phyloP scores from a whole-genome alignment of 2,113 vertebrate genomes.

The Lepidothrix coronata region DNA sequence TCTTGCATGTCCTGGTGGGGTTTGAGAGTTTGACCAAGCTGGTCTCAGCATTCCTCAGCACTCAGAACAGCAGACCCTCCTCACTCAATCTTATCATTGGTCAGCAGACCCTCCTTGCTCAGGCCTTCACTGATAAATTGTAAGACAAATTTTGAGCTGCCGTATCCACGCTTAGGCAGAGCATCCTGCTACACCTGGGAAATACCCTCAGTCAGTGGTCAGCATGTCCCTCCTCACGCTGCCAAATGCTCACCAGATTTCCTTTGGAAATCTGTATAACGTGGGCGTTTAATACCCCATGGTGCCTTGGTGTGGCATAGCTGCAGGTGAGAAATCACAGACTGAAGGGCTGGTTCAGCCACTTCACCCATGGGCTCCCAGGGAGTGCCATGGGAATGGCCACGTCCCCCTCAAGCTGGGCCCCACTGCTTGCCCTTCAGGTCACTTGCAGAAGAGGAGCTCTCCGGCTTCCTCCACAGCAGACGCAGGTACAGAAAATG shows the following conservation, averaged over 20 bases:
- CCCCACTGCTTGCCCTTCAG: background rate
- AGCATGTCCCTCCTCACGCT: background rate
- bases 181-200: background rate
- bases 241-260: background rate
- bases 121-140: background rate
- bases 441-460: rapidly evolving
- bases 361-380: background rate
- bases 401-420: rapidly evolving
- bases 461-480: background rate
- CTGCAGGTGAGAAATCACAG: background rate
- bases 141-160: background rate
- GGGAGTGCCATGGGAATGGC: background rate
- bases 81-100: background rate
- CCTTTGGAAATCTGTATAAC: background rate
- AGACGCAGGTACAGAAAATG: background rate
- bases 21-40: background rate
- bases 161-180: background rate
- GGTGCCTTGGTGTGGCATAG: background rate
- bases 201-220: background rate
- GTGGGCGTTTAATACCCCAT: rapidly evolving
- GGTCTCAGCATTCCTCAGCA: background rate
- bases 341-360: background rate
- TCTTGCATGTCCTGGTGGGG: background rate
- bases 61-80: background rate
- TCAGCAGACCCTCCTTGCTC: background rate